Conservation (phyloP, 1,140 invertebrate genomes). For the Platyscapa corneri region DNA sequence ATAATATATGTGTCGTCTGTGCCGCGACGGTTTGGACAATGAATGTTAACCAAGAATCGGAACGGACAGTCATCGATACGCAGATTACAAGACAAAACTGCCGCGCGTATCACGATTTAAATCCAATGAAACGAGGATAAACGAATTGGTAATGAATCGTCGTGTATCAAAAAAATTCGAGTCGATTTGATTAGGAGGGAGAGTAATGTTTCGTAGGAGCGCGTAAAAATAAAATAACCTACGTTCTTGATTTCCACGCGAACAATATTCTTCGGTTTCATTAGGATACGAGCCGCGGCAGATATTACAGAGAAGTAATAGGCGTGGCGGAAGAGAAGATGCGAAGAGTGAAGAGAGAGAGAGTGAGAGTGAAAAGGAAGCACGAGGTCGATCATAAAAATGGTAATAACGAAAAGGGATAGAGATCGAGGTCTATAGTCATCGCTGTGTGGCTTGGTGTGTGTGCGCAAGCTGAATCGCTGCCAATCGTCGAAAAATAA, state of each 20-base stretch:
- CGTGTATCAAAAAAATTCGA: neutral
- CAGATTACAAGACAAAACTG: too few relatives aligned
- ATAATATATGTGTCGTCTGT: too few relatives aligned
- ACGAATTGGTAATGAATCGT: neutral
- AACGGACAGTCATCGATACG: too few relatives aligned
- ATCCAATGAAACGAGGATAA: too few relatives aligned
- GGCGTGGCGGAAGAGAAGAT: neutral
- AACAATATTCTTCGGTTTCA: slow-evolving; percentile 1
- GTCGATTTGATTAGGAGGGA: neutral
- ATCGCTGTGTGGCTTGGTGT: too few relatives aligned
- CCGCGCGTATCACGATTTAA: too few relatives aligned
- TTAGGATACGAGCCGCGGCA: neutral
- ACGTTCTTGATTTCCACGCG: neutral
- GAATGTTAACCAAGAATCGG: too few relatives aligned
- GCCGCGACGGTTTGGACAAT: too few relatives aligned
- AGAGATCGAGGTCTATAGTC: neutral
- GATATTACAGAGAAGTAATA: slow-evolving; percentile 2
- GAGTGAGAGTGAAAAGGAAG: neutral
- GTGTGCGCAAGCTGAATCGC: neutral
- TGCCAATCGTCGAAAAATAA: slow-evolving; percentile 2
- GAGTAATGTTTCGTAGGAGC: too few relatives aligned
- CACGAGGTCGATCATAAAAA: slow-evolving; percentile 28
- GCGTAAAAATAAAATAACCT: neutral
- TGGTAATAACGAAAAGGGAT: slow-evolving; percentile 25
- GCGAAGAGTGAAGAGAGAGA: neutral